Evolutionary conservation across 2,797 vertebrate species (phyloP).

Genomic region (Diplodus sargus): DNA sequence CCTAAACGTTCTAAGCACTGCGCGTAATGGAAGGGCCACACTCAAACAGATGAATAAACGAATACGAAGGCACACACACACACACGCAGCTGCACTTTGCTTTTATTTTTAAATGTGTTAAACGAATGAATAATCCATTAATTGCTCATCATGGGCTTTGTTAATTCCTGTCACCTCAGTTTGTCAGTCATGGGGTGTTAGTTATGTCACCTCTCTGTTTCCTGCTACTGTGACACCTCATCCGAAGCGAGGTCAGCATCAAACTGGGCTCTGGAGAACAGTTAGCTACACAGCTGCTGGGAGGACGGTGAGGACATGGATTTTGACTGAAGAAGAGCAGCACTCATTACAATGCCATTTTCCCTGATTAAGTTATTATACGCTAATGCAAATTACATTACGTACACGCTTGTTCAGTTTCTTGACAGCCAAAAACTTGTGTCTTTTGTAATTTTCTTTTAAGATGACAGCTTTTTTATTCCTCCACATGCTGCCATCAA

Average conservation of each 20-base stretch:
- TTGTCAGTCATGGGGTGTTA: slow-evolving; percentile 66
- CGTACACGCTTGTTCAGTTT: slow-evolving; percentile 35
- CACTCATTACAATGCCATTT: background rate
- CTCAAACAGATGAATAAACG: slow-evolving; percentile 21
- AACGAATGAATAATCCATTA: slow-evolving; percentile 57
- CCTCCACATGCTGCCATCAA: slow-evolving; percentile 42
- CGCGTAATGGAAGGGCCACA: slow-evolving; percentile 11
- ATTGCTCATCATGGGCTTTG: slow-evolving; percentile 47
- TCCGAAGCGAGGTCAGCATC: slow-evolving; percentile 63
- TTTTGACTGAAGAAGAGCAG: slow-evolving; percentile 14
- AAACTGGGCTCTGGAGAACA: slow-evolving; percentile 58
- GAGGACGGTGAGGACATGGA: slow-evolving; percentile 52
- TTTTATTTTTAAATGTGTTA: slow-evolving; percentile 38
- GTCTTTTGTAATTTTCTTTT: slow-evolving; percentile 48
- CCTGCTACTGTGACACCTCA: slow-evolving; percentile 58
- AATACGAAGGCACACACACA: background rate
- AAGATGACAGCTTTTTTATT: slow-evolving; percentile 19
- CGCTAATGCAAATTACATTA: background rate
- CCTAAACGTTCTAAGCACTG: background rate
- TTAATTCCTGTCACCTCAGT: slow-evolving; percentile 60
- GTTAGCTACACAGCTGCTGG: slow-evolving; percentile 55
- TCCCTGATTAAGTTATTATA: background rate
- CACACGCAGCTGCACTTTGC: slow-evolving; percentile 16
- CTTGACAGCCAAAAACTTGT: slow-evolving; percentile 70
- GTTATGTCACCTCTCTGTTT: slow-evolving; percentile 64